Evolutionary conservation across 2,797 vertebrate genomes (phyloP).

Genomic region (Psittacula echo): DNA sequence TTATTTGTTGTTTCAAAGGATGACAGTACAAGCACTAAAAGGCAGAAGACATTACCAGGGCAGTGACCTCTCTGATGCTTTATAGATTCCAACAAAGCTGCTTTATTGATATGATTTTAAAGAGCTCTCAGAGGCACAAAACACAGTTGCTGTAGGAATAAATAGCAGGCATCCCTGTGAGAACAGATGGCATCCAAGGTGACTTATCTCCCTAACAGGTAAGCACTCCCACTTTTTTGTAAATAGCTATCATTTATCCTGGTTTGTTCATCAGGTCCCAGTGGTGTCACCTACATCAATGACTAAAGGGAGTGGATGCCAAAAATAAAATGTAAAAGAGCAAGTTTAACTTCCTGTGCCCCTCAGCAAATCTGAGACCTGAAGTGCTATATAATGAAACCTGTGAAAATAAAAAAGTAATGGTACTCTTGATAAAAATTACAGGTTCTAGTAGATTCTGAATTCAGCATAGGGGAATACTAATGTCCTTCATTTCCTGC

Average conservation of each 20-base stretch:
- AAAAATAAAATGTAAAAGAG: constrained; percentile 68
- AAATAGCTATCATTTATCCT: constrained; percentile 77
- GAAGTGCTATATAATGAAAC: constrained; percentile 43
- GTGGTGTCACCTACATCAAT: constrained; percentile 61
- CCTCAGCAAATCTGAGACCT: constrained; percentile 60
- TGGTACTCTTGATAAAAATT: constrained; percentile 52
- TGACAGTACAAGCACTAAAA: constrained; percentile 54
- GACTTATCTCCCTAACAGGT: constrained; percentile 74
- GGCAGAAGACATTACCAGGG: constrained; percentile 57
- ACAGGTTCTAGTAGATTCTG: constrained; percentile 14
- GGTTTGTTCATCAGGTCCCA: constrained; percentile 61
- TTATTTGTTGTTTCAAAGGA: constrained; percentile 44
- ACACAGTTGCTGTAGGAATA: constrained; percentile 72
- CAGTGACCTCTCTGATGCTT: constrained; percentile 53
- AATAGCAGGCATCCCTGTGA: constrained; percentile 75
- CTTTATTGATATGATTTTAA: constrained; percentile 78
- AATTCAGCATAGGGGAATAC: constrained; percentile 1
- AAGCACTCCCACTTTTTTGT: constrained; percentile 67
- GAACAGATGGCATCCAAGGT: constrained; percentile 82
- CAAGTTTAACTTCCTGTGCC: constrained; percentile 67
- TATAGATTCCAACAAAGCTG: constrained; percentile 73
- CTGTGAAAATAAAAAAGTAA: constrained; percentile 28
- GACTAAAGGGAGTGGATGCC: constrained; percentile 30
- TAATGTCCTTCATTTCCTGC: not conserved
- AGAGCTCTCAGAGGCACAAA: constrained; percentile 71